Evolutionary conservation across 2,113 vertebrate genomes (phyloP).

Genomic region (Picathartes gymnocephalus): DNA sequence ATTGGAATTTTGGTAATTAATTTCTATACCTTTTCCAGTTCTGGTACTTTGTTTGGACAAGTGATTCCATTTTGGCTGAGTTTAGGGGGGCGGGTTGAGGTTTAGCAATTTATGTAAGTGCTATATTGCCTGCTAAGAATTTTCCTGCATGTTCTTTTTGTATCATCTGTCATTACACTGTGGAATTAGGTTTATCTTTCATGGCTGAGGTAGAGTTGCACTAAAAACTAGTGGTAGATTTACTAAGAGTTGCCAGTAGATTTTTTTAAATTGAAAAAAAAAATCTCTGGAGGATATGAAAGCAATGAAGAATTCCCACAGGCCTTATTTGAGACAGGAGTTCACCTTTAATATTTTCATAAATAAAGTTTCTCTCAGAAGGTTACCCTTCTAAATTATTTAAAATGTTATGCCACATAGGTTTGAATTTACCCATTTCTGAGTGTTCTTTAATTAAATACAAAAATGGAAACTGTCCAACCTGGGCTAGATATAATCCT

Average conservation of each 20-base stretch:
- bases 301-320: not conserved
- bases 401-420: not conserved
- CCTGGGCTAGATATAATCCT: not conserved
- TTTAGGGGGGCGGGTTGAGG: rapidly evolving
- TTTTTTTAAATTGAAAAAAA: not conserved
- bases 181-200: not conserved
- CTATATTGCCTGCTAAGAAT: not conserved
- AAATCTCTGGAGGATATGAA: not conserved
- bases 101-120: not conserved
- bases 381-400: not conserved
- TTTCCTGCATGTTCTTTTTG: not conserved
- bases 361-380: not conserved
- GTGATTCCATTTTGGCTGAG: not conserved
- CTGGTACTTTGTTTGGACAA: not conserved
- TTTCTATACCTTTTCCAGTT: not conserved
- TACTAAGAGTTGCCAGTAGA: not conserved
- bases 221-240: not conserved
- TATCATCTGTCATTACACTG: not conserved
- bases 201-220: not conserved
- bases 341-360: not conserved
- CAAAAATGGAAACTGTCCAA: not conserved
- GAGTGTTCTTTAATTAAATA: not conserved
- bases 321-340: not conserved
- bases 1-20: not conserved
- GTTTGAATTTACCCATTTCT: not conserved